Conservation (phyloP, 2,113 vertebrate species). For the Silurus meridionalis region DNA sequence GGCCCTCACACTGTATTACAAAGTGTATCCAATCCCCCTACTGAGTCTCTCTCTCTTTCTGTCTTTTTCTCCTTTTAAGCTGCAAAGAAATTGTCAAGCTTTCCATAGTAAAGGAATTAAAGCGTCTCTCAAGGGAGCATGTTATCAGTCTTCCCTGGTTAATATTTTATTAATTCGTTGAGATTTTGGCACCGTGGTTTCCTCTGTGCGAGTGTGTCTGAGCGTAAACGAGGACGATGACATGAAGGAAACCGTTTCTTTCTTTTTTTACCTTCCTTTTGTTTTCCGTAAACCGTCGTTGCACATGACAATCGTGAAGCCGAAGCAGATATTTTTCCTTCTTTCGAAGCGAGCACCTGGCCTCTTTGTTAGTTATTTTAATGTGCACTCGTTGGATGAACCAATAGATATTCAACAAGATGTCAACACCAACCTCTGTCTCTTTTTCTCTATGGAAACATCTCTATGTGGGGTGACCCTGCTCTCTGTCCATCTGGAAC, state of each 20-base stretch:
- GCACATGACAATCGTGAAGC: neutral
- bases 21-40: constrained; percentile 50
- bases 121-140: neutral
- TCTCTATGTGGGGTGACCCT: neutral
- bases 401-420: neutral
- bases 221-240: neutral
- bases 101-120: constrained; percentile 39
- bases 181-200: constrained; percentile 14
- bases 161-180: constrained; percentile 37
- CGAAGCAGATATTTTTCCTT: neutral
- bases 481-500: neutral
- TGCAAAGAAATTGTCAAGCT: neutral
- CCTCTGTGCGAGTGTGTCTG: neutral
- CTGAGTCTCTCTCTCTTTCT: constrained; percentile 37
- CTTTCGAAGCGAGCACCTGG: neutral
- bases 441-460: neutral
- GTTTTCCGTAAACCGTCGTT: neutral
- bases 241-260: neutral
- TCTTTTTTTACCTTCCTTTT: neutral
- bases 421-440: neutral
- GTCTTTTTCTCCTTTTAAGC: neutral
- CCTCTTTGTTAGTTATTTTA: neutral
- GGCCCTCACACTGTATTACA: constrained; percentile 43
- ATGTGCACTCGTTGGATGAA: neutral
- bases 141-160: constrained; percentile 11